Conservation (phyloP, 2,888 invertebrate genomes). For the Gortyna flavago region DNA sequence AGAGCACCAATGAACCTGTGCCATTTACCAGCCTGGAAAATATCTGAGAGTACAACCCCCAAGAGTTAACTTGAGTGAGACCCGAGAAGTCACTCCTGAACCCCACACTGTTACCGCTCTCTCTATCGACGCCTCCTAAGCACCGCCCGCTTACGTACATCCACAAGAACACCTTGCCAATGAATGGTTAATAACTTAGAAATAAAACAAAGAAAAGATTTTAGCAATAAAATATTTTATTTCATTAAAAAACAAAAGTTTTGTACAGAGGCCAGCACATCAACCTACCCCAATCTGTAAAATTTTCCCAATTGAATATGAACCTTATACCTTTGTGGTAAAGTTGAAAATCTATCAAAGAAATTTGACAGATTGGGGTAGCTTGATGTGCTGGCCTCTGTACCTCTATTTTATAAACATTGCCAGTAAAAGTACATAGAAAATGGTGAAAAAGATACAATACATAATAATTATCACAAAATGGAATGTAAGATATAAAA, state of each 20-base stretch:
- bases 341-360: too few relatives aligned
- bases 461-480: constrained; percentile 57
- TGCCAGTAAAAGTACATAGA: constrained; percentile 67
- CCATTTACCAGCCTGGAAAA: neutral
- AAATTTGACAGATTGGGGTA: too few relatives aligned
- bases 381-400: too few relatives aligned
- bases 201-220: constrained; percentile 63
- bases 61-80: too few relatives aligned
- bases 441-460: constrained; percentile 53
- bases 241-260: constrained; percentile 84
- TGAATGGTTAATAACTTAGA: neutral
- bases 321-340: too few relatives aligned
- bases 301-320: too few relatives aligned
- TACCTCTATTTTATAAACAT: constrained; percentile 76
- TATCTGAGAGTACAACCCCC: neutral
- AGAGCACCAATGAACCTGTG: neutral
- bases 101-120: too few relatives aligned
- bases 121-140: too few relatives aligned
- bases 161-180: neutral
- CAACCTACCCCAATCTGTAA: too few relatives aligned
- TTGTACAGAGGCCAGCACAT: too few relatives aligned
- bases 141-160: too few relatives aligned
- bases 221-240: constrained; percentile 88
- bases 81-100: too few relatives aligned
- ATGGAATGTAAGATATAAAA: constrained; percentile 72